Base-by-base conservation (phyloP, 2,113 vertebrate species). In the Catagonus wagneri region DNA sequence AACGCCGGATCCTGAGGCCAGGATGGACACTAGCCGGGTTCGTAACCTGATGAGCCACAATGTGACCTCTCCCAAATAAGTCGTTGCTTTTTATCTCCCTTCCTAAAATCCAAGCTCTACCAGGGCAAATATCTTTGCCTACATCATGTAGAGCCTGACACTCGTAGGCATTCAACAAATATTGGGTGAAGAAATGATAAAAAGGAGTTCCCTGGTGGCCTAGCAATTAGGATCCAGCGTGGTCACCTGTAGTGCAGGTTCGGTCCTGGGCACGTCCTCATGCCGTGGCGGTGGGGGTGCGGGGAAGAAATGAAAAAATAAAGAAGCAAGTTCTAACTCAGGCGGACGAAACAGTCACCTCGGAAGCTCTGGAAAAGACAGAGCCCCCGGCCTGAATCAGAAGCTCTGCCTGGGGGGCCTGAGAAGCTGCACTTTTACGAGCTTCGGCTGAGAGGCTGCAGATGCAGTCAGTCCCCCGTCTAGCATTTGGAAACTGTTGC, bases 391-490 rank as follows among this genome's bases (percentile, higher is more conserved):
- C 50, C 7, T 25, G 17, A 50, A 8, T 7, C 34, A 65, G 78
- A 58, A 6, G 8, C 22, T 4, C 56, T 12, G 2, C 6, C 2
- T 1, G 17, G 0, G 27, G 20, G 20, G 12, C 20, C 1, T 13
- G n/a, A 0, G 23, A 69, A 7, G 10, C 65, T 50, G 34, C 20
- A 1, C 36, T 54, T 25, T 15, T 3, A 34, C 32, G 2, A 36
- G 72, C 65, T 56, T 22, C 39, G 1, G 11, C 27, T 1, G 7
- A 83, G 68, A 92, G 68, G 44, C 23, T 0, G 13, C 76, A 69
- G 72, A 83, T 52, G 71, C 16, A 8, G 17, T n/a, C 27, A 14
- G 12, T 3, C 19, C 25, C 39, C n/a, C 1, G 76, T 2, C 69
- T 15, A 34, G 5, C 52, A 27, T 32, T 54, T 86, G 71, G 94